A percentile compares a stretch with the other conserved stretches of the same genome.
These are phyloP conservation scores for Mnemiopsis leidyi DNA, from an alignment of 37 sponge, comb jelly and placozoan species.

Conservation along the genomic window DNA sequence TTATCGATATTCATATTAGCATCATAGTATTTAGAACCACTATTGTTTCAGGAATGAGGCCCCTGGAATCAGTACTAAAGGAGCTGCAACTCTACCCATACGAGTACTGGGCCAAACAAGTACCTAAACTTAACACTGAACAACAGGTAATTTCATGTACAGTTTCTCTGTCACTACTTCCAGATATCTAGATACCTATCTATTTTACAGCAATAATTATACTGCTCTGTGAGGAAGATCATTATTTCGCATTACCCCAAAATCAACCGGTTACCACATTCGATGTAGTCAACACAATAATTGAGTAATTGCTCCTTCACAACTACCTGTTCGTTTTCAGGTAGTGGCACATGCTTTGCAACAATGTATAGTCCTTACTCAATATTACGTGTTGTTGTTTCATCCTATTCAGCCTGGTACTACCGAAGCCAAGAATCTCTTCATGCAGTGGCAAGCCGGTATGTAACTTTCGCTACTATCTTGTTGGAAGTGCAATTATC, in stretches of 20 bases:
- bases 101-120: constrained; percentile 32
- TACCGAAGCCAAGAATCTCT: neutral
- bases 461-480: no score
- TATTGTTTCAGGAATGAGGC: constrained; percentile 30
- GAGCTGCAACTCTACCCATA: constrained; percentile 9
- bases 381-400: constrained; percentile 15
- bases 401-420: neutral
- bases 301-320: no score
- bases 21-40: no score
- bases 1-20: no score
- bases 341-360: constrained; percentile 24
- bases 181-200: no score
- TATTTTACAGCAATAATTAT: no score
- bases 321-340: neutral
- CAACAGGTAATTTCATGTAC: constrained; percentile 27
- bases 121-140: constrained; percentile 9
- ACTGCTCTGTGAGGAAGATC: no score
- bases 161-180: no score
- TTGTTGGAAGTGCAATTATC: no score
- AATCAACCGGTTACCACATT: no score
- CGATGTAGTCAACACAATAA: no score
- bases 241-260: no score
- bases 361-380: constrained; percentile 22
- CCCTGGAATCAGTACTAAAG: constrained; percentile 23
- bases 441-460: constrained; percentile 27